These are phyloP conservation scores for Microtus oregoni DNA, from an alignment of 2,113 vertebrate genomes.

Conservation along the genomic window DNA sequence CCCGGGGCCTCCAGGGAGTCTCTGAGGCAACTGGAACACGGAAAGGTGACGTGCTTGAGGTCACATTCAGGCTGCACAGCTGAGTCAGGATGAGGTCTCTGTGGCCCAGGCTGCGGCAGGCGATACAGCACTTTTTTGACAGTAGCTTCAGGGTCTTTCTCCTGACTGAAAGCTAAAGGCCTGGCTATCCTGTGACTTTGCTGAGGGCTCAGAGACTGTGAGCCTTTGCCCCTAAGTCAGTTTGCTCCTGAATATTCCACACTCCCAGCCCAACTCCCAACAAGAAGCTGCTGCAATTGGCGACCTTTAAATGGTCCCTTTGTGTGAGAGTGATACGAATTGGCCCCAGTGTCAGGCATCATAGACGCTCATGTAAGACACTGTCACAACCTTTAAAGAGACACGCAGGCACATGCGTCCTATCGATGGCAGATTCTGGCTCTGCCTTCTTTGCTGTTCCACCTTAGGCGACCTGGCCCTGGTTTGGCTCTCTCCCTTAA, in stretches of 20 bases:
- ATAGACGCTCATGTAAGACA: background rate
- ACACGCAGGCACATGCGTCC: background rate
- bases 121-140: background rate
- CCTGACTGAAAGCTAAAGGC: background rate
- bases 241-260: background rate
- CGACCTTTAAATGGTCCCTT: background rate
- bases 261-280: background rate
- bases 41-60: conserved; percentile 65
- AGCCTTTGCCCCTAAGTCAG: background rate
- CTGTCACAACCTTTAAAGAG: conserved; percentile 19
- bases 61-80: conserved; percentile 24
- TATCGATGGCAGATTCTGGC: background rate
- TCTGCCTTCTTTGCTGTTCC: background rate
- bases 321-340: background rate
- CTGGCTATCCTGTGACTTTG: background rate
- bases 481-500: background rate
- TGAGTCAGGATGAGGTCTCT: conserved; percentile 55
- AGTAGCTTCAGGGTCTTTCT: background rate
- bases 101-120: background rate
- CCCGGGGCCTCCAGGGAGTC: conserved; percentile 57
- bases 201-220: fast-evolving
- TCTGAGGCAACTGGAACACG: conserved; percentile 53
- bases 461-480: background rate
- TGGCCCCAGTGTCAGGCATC: background rate
- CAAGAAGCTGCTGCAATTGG: background rate